These are phyloP conservation scores for Parotia lawesii DNA, from an alignment of 2,113 vertebrate species.

Conservation along the genomic window DNA sequence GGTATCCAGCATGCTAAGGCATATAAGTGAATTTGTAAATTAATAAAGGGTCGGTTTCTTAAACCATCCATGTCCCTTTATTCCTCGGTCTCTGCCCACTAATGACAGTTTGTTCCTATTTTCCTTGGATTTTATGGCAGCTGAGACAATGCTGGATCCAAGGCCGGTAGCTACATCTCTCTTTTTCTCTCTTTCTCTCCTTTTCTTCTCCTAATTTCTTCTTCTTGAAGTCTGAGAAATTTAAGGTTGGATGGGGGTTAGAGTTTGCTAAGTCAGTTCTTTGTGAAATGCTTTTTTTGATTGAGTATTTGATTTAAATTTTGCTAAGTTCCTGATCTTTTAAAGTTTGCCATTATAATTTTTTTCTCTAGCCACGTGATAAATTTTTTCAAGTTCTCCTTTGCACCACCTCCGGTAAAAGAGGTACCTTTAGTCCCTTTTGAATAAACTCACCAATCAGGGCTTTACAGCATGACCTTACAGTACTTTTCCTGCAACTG, in stretches of 20 bases:
- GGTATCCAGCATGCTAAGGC: too few species aligned
- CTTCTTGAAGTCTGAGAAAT: background rate
- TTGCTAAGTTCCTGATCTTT: background rate
- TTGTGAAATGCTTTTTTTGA: background rate
- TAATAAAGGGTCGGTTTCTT: too few species aligned
- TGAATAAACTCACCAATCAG: background rate
- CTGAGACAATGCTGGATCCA: background rate
- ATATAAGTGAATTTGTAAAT: too few species aligned
- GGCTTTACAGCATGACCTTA: background rate
- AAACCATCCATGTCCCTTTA: too few species aligned
- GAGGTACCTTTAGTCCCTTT: background rate
- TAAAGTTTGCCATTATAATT: background rate
- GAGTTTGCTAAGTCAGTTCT: background rate
- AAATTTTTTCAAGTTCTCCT: background rate
- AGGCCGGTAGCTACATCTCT: rapidly evolving
- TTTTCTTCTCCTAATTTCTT: background rate
- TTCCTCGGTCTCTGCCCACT: too few species aligned
- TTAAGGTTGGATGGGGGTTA: background rate
- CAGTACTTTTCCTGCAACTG: background rate
- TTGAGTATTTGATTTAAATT: background rate
- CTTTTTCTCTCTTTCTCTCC: background rate
- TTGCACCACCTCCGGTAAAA: background rate
- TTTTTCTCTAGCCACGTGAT: background rate
- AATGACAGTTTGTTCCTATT: background rate
- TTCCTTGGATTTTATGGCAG: background rate